Percentiles rank a stretch among this genome's conserved stretches.
Conservation (phyloP, 2,888 invertebrate species). For the Eupeodes luniger region DNA sequence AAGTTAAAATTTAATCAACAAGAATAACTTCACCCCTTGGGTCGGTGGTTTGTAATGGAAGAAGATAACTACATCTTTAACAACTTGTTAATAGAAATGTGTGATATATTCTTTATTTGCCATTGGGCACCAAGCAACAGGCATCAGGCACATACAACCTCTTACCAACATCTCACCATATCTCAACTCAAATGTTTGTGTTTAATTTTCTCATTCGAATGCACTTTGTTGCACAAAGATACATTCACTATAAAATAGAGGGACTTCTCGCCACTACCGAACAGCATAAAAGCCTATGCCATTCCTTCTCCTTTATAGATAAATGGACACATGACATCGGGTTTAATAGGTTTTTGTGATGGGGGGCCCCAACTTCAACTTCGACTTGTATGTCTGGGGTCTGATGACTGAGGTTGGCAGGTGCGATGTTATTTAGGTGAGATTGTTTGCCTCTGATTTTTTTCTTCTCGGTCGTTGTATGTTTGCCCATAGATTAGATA, state of each 20-base stretch:
- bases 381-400: neutral
- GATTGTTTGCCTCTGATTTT: conserved; percentile 61
- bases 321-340: neutral
- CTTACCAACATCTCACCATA: neutral
- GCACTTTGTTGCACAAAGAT: conserved; percentile 26
- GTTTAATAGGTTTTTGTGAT: conserved; percentile 61
- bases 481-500: conserved; percentile 36
- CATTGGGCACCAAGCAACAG: conserved; percentile 32
- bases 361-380: conserved; percentile 22
- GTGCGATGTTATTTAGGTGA: conserved; percentile 63
- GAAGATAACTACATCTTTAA: conserved; percentile 5
- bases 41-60: neutral
- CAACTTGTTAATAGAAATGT: conserved; percentile 73
- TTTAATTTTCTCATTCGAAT: conserved; percentile 73
- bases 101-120: conserved; percentile 74
- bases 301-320: no score
- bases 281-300: neutral
- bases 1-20: conserved; percentile 35
- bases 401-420: conserved; percentile 62
- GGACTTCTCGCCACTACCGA: neutral
- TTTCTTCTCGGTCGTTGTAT: neutral
- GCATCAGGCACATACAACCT: neutral
- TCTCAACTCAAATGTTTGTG: conserved; percentile 65
- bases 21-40: neutral
- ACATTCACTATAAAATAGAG: neutral